Percentiles rank a stretch among this genome's conserved stretches.
phyloP scores from a whole-genome alignment of 2,797 vertebrate species.

The Chelon labrosus region DNA sequence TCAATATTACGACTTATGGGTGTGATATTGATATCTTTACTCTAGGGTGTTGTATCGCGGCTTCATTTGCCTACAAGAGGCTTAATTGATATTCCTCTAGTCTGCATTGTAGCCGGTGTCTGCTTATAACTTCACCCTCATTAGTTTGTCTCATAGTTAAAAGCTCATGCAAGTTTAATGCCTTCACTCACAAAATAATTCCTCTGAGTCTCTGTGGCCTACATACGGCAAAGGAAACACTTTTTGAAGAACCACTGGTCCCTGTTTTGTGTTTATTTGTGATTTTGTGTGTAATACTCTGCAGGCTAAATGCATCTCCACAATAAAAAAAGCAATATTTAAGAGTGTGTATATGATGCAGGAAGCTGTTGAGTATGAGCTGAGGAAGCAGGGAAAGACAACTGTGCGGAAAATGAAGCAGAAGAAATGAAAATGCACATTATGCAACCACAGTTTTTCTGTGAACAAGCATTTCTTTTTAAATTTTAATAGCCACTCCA shows the following conservation, averaged over 20 bases:
- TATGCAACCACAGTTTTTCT: slow-evolving; percentile 12
- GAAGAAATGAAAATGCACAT: slow-evolving; percentile 1
- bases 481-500: slow-evolving; percentile 40
- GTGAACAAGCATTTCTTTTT: slow-evolving; percentile 16
- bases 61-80: slow-evolving; percentile 13
- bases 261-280: not conserved
- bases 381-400: not conserved
- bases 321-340: not conserved
- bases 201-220: slow-evolving; percentile 44
- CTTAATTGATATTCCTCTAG: slow-evolving; percentile 29
- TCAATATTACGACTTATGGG: not conserved
- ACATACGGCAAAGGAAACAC: slow-evolving; percentile 43
- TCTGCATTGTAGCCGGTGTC: slow-evolving; percentile 30
- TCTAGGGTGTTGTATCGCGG: not conserved
- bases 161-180: slow-evolving; percentile 56
- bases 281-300: slow-evolving; percentile 1
- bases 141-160: slow-evolving; percentile 51
- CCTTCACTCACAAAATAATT: slow-evolving; percentile 12
- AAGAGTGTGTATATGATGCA: no score
- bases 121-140: slow-evolving; percentile 45
- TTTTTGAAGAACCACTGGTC: not conserved
- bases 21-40: slow-evolving; percentile 14
- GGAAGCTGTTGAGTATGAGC: not conserved
- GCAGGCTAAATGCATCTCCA: not conserved
- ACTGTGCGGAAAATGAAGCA: not conserved